phyloP scores from a whole-genome alignment of 2,113 vertebrate genomes.

The Myodes glareolus region DNA sequence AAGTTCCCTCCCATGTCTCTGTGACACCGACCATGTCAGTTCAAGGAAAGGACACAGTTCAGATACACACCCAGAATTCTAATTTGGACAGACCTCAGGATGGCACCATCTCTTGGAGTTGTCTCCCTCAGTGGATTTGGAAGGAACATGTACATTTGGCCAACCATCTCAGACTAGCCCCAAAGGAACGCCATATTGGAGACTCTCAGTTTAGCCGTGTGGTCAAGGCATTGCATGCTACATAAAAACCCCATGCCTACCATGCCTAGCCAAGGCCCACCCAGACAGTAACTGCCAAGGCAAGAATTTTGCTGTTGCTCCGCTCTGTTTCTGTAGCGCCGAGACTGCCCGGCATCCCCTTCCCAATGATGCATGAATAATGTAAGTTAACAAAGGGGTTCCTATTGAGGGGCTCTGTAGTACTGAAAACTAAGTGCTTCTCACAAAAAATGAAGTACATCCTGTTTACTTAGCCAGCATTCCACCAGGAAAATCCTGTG shows the following conservation, averaged over 20 bases:
- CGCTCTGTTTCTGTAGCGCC: not conserved
- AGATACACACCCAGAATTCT: not conserved
- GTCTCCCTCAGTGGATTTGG: not conserved
- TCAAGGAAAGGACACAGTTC: not conserved
- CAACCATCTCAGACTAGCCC: not conserved
- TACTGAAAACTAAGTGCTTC: not conserved
- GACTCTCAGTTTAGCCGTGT: not conserved
- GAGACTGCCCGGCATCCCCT: not conserved
- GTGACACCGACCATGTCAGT: not conserved
- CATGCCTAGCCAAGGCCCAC: accelerated
- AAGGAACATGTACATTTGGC: not conserved
- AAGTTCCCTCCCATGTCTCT: not conserved
- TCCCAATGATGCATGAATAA: not conserved
- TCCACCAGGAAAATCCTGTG: not conserved
- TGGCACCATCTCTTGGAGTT: not conserved
- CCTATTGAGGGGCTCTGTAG: not conserved
- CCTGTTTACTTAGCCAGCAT: not conserved
- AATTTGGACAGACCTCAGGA: not conserved
- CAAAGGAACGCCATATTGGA: not conserved
- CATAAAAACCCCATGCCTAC: not conserved
- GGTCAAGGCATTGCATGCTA: too few relatives aligned
- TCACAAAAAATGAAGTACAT: not conserved
- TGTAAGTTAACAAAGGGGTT: accelerated
- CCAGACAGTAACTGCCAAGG: not conserved
- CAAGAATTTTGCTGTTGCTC: not conserved